A percentile compares a stretch with the other conserved stretches of the same genome.
phyloP scores from a whole-genome alignment of 2,888 invertebrate species.

The Omphaloscelis lunosa region DNA sequence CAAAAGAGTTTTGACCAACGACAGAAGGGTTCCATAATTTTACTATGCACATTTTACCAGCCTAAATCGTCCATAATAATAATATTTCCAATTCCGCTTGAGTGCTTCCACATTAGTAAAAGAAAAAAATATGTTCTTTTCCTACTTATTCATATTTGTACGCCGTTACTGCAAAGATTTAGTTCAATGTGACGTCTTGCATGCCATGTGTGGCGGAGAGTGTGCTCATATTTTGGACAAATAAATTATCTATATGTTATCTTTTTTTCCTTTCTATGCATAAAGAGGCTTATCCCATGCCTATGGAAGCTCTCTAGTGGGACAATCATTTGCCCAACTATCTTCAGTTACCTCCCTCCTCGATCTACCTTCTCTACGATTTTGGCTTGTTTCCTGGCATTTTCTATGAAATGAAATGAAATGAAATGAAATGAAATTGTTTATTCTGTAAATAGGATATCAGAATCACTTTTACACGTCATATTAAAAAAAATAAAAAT shows the following conservation, averaged over 20 bases:
- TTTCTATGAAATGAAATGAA: no score
- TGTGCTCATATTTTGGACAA: neutral
- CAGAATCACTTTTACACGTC: no score
- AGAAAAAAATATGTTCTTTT: neutral
- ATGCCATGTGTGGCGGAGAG: neutral
- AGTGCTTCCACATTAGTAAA: neutral
- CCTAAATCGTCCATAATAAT: no score
- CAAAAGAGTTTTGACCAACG: neutral
- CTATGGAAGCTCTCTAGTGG: neutral
- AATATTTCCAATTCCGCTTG: neutral
- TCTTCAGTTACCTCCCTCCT: neutral
- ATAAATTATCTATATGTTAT: neutral
- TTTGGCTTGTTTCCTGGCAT: neutral
- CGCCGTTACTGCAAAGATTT: neutral
- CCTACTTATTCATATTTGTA: neutral
- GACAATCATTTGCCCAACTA: neutral
- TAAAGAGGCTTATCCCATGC: no score
- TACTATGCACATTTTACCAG: neutral
- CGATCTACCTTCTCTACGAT: neutral
- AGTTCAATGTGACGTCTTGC: neutral
- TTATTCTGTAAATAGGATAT: no score
- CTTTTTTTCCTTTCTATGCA: neutral
- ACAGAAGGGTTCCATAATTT: no score
- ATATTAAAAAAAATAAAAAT: no score
- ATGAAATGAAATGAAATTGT: no score